phyloP scores from a whole-genome alignment of 2,888 invertebrate genomes.

The Fragum whitleyi region DNA sequence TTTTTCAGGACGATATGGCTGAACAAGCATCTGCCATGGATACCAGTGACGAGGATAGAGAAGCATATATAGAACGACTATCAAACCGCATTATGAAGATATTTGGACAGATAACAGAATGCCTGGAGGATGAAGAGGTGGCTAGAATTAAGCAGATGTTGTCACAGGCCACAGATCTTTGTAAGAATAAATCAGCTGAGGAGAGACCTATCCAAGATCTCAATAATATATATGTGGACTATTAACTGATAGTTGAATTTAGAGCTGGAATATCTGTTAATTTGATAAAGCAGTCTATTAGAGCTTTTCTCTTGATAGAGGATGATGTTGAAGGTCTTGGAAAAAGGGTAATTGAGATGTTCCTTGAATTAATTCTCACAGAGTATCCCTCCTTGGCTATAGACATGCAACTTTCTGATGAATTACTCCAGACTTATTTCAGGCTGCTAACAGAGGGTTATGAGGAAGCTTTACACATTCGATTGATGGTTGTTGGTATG shows the following conservation, averaged over 20 bases:
- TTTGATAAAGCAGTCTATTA: not conserved
- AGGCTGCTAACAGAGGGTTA: conserved; percentile 31
- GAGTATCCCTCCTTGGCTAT: not conserved
- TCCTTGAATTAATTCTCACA: not conserved
- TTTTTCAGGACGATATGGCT: too few species aligned
- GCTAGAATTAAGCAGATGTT: not conserved
- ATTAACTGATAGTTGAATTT: not conserved
- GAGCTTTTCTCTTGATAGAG: not conserved
- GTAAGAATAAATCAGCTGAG: not conserved
- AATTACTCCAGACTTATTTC: conserved; percentile 27
- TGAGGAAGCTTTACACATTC: conserved; percentile 34
- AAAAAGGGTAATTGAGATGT: not conserved
- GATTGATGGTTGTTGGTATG: conserved; percentile 57
- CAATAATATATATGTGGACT: not conserved
- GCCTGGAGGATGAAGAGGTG: too few species aligned
- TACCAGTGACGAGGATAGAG: too few species aligned
- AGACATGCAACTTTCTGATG: conserved; percentile 14
- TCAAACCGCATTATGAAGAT: too few species aligned
- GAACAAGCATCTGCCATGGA: too few species aligned
- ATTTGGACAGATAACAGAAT: too few species aligned
- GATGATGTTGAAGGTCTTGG: not conserved
- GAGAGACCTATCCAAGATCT: not conserved
- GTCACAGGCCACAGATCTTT: not conserved
- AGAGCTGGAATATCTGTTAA: conserved; percentile 15
- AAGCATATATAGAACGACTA: too few species aligned